Conservation (phyloP, 2,113 vertebrate genomes). For the Pluvialis apricaria region DNA sequence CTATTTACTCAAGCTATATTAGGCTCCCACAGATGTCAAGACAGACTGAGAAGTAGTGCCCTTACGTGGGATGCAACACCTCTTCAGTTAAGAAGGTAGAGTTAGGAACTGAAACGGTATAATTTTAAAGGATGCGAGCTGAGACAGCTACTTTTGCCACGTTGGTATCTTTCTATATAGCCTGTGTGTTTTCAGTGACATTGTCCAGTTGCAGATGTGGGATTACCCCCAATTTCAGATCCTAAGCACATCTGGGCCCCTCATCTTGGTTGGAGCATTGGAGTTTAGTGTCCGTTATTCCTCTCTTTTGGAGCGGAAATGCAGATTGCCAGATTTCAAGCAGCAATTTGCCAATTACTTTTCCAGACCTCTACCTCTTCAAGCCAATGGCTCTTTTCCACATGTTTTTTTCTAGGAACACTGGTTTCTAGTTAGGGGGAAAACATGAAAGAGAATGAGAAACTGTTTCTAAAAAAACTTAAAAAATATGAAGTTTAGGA, state of each 20-base stretch:
- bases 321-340: neutral
- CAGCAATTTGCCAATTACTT: neutral
- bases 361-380: neutral
- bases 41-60: neutral
- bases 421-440: neutral
- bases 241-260: neutral
- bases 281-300: neutral
- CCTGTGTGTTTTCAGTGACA: neutral
- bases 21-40: neutral
- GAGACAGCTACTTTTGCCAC: neutral
- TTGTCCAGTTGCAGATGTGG: neutral
- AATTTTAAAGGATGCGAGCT: neutral
- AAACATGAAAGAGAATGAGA: neutral
- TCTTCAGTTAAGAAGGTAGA: neutral
- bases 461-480: neutral
- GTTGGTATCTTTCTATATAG: neutral
- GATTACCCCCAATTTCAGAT: neutral
- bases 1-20: neutral
- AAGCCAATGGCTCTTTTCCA: neutral
- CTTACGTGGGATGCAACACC: neutral
- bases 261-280: neutral
- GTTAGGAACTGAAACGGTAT: neutral
- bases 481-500: neutral
- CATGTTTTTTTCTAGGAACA: neutral
- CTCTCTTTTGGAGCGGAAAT: neutral